A percentile compares a stretch with the other conserved stretches of the same genome.
These are phyloP conservation scores for Drosophila lutescens DNA, from an alignment of 2,888 invertebrate species.

Conservation along the genomic window DNA sequence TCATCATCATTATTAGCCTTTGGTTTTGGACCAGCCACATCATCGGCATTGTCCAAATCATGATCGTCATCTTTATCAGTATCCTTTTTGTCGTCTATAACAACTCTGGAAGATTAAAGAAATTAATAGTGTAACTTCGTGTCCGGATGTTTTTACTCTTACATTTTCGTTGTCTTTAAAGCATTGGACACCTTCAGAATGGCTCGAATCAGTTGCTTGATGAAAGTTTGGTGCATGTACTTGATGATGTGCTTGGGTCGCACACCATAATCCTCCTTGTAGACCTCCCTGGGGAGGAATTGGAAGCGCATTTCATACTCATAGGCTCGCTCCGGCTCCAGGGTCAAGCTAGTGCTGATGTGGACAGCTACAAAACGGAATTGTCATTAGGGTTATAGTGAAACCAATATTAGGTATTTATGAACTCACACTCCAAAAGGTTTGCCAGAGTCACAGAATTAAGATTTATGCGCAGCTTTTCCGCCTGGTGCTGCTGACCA, in stretches of 20 bases:
- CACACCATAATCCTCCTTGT: constrained; percentile 89
- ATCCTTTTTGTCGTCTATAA: constrained; percentile 83
- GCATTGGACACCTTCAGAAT: constrained; percentile 87
- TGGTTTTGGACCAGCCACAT: constrained; percentile 73
- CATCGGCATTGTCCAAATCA: constrained; percentile 77
- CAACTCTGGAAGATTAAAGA: constrained; percentile 77
- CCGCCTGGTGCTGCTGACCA: constrained; percentile 86
- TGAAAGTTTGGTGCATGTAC: constrained; percentile 90
- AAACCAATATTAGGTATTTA: background rate
- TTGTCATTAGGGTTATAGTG: background rate
- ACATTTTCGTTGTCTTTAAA: constrained; percentile 79
- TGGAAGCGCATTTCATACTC: constrained; percentile 89
- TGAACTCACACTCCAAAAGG: constrained; percentile 87
- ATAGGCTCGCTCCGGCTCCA: constrained; percentile 86
- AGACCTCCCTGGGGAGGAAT: constrained; percentile 90
- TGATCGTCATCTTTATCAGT: constrained; percentile 81
- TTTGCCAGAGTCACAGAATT: constrained; percentile 92
- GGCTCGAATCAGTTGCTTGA: constrained; percentile 87
- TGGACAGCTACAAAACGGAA: constrained; percentile 74
- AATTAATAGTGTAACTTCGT: background rate
- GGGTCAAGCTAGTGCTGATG: constrained; percentile 84
- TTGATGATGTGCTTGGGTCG: constrained; percentile 89
- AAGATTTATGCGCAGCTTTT: constrained; percentile 89
- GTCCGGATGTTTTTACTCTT: constrained; percentile 19
- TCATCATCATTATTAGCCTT: constrained; percentile 76